A percentile compares a stretch with the other conserved stretches of the same genome.
These are phyloP conservation scores for Synergus itoensis DNA, from an alignment of 2,888 invertebrate species.

Conservation along the genomic window DNA sequence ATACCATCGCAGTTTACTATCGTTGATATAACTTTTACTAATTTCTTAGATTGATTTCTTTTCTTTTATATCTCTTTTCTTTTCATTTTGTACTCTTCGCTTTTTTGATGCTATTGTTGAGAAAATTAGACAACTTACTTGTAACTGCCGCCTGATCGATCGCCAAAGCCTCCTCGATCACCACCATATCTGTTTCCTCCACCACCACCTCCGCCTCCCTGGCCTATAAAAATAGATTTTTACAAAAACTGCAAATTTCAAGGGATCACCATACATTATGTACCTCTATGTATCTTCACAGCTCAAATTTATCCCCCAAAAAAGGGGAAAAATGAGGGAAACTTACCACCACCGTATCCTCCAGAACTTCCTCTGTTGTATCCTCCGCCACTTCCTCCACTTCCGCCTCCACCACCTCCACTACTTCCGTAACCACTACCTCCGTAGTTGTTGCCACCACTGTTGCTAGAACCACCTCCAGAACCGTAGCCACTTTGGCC, in stretches of 20 bases:
- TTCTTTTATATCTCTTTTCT: conserved; percentile 44
- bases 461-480: conserved; percentile 77
- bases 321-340: neutral
- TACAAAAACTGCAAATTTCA: neutral
- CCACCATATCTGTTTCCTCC: conserved; percentile 71
- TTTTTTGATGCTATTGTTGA: conserved; percentile 33
- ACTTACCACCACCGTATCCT: conserved; percentile 56
- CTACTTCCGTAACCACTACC: conserved; percentile 78
- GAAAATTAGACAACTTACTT: conserved; percentile 72
- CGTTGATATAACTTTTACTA: conserved; percentile 58
- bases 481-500: conserved; percentile 68
- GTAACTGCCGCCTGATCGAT: conserved; percentile 75
- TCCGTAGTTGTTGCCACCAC: conserved; percentile 79
- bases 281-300: too few relatives aligned
- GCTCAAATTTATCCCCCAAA: too few relatives aligned
- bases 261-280: neutral
- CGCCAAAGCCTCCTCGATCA: conserved; percentile 79
- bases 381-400: conserved; percentile 64
- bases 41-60: conserved; percentile 50
- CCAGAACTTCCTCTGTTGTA: conserved; percentile 62
- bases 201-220: conserved; percentile 76
- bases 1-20: conserved; percentile 46
- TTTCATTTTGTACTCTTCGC: conserved; percentile 40
- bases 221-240: neutral
- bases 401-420: conserved; percentile 66